Percentiles rank a stretch among this genome's conserved stretches.
phyloP scores from a whole-genome alignment of 2,888 invertebrate genomes.

The Drosophila maculinotata region DNA sequence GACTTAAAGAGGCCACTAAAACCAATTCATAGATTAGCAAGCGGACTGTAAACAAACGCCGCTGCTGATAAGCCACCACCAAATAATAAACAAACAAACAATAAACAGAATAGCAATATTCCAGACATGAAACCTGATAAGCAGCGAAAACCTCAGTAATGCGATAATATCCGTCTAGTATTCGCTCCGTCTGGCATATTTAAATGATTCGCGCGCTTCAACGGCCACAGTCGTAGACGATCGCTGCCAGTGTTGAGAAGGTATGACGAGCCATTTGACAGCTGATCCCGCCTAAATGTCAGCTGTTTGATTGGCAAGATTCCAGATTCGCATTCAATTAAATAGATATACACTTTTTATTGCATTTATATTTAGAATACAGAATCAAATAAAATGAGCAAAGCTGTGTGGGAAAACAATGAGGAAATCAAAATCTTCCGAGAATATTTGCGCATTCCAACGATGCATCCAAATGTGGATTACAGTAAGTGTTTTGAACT shows the following conservation, averaged over 20 bases:
- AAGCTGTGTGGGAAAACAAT: slow-evolving; percentile 85
- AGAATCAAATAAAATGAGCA: slow-evolving; percentile 44
- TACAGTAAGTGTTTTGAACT: slow-evolving; percentile 88
- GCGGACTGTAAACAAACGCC: slow-evolving; percentile 22
- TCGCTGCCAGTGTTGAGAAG: slow-evolving; percentile 62
- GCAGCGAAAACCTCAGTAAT: slow-evolving; percentile 20
- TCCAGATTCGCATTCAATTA: slow-evolving; percentile 6
- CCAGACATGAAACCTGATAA: slow-evolving; percentile 40
- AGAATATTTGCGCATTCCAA: slow-evolving; percentile 94
- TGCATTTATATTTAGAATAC: slow-evolving; percentile 1
- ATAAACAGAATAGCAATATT: slow-evolving; percentile 17
- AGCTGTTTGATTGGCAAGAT: slow-evolving; percentile 43
- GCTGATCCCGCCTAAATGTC: slow-evolving; percentile 21
- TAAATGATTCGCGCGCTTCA: slow-evolving; percentile 38
- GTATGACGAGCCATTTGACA: slow-evolving; percentile 8
- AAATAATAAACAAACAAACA: slow-evolving; percentile 26
- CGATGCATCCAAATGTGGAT: slow-evolving; percentile 94
- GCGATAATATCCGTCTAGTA: slow-evolving; percentile 26
- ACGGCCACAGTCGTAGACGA: slow-evolving; percentile 45
- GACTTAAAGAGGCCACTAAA: slow-evolving; percentile 1
- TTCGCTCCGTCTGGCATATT: slow-evolving; percentile 43
- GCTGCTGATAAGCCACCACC: slow-evolving; percentile 30
- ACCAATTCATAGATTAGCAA: slow-evolving; percentile 35
- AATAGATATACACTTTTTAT: background rate
- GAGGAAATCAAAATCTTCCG: slow-evolving; percentile 91